phyloP scores from a whole-genome alignment of 2,888 invertebrate species.

The Yponomeuta plumbellus region DNA sequence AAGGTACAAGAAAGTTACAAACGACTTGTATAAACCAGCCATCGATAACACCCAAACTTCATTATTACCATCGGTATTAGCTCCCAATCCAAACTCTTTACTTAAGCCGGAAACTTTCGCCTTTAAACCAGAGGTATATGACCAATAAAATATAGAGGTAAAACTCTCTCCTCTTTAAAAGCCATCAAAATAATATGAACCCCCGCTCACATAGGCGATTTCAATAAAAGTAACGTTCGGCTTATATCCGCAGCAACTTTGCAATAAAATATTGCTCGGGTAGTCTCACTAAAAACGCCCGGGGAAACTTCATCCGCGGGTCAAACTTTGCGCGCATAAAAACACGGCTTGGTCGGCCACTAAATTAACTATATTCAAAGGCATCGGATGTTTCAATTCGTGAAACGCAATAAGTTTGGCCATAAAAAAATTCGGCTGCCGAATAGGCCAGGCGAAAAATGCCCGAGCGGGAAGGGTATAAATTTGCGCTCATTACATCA shows the following conservation, averaged over 20 bases:
- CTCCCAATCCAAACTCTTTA: background rate
- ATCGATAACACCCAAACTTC: background rate
- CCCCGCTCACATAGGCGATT: background rate
- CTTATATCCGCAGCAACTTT: conserved; percentile 19
- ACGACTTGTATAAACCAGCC: background rate
- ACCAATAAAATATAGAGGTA: conserved; percentile 2
- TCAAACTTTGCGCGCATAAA: conserved; percentile 38
- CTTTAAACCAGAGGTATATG: background rate
- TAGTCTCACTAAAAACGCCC: conserved; percentile 24
- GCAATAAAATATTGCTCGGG: conserved; percentile 10
- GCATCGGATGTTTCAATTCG: conserved; percentile 43
- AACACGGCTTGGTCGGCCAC: conserved; percentile 30
- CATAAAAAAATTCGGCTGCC: conserved; percentile 30
- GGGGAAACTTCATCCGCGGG: conserved; percentile 28
- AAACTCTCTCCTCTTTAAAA: background rate
- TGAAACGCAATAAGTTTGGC: conserved; percentile 34
- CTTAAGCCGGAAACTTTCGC: background rate
- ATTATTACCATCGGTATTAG: background rate
- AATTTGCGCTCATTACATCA: conserved; percentile 33
- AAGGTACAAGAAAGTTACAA: no score
- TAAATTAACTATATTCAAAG: conserved; percentile 58
- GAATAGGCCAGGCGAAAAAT: conserved; percentile 30
- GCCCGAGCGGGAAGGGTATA: conserved; percentile 27
- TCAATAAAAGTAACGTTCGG: conserved; percentile 21
- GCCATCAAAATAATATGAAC: background rate